These are phyloP conservation scores for Hippocampus zosterae DNA, from an alignment of 2,113 vertebrate species.

Conservation along the genomic window DNA sequence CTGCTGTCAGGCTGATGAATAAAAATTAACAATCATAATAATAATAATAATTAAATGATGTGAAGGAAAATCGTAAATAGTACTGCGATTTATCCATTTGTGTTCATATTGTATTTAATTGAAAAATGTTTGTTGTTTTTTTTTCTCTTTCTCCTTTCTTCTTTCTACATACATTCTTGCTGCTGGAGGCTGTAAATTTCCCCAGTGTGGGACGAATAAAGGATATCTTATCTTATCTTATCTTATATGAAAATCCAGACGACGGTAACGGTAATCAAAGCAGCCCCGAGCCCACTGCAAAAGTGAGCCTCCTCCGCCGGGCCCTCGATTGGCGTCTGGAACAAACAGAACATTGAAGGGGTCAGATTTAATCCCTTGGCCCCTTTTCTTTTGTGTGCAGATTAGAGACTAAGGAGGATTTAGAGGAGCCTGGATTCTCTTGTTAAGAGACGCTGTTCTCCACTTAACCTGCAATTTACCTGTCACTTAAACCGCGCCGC, in stretches of 20 bases:
- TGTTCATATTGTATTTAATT: no score
- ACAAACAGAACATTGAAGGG: conserved; percentile 80
- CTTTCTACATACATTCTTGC: no score
- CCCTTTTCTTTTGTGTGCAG: conserved; percentile 87
- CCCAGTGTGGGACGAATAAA: no score
- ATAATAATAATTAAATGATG: no score
- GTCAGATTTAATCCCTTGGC: conserved; percentile 88
- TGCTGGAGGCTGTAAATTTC: no score
- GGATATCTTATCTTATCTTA: no score
- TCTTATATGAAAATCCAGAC: background rate
- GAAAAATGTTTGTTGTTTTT: no score
- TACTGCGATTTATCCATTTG: no score
- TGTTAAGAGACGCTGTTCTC: conserved; percentile 85
- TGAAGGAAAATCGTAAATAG: no score
- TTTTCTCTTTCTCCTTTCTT: no score
- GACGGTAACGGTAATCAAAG: background rate
- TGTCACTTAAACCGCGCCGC: conserved; percentile 79
- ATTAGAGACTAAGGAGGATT: conserved; percentile 92
- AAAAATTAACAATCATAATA: no score
- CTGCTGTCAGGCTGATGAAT: no score
- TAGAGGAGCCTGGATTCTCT: conserved; percentile 80
- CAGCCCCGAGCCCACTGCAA: background rate
- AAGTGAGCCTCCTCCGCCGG: conserved; percentile 35
- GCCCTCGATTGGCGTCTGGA: conserved; percentile 70
- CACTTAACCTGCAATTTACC: conserved; percentile 97